These are phyloP conservation scores for Perca schrenkii DNA, from an alignment of 2,113 vertebrate genomes.

Conservation along the genomic window DNA sequence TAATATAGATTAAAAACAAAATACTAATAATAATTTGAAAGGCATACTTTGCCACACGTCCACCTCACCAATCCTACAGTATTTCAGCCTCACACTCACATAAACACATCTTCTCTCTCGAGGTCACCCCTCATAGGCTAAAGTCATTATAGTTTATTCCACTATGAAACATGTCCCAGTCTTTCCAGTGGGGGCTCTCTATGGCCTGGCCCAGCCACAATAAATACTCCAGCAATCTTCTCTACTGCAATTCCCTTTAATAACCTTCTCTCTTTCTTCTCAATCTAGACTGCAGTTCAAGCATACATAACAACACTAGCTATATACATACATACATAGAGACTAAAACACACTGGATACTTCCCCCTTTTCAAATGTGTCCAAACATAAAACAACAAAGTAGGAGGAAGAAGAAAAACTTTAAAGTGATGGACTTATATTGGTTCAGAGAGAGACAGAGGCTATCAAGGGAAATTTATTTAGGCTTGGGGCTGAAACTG, in stretches of 20 bases:
- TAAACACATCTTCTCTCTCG: conserved; percentile 10
- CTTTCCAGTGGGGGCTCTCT: conserved; percentile 32
- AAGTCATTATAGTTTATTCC: conserved; percentile 60
- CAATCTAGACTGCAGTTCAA: conserved; percentile 26
- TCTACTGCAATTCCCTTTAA: conserved; percentile 34
- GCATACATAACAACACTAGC: neutral
- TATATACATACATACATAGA: neutral
- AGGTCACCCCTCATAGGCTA: conserved; percentile 49
- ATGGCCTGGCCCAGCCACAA: conserved; percentile 32
- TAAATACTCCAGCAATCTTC: conserved; percentile 41
- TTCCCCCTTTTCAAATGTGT: conserved; percentile 1
- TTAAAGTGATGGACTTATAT: conserved; percentile 54
- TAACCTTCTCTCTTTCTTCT: conserved; percentile 33
- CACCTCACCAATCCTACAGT: too few species aligned
- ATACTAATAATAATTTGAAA: too few species aligned
- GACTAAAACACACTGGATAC: conserved; percentile 2
- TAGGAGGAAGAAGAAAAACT: conserved; percentile 38
- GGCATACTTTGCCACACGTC: too few species aligned
- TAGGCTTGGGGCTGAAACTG: conserved; percentile 39
- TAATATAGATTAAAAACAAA: too few species aligned
- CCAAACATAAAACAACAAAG: conserved; percentile 21
- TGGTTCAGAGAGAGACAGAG: conserved; percentile 43
- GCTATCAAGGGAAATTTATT: conserved; percentile 62
- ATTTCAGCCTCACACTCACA: too few species aligned
- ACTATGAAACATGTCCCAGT: conserved; percentile 48